Conservation (phyloP, 2,113 vertebrate species). For the Bos taurus region ARS-UCD2.0 NC_037330.1:265501-266000, state of each 20-base stretch:
- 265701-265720: background rate
- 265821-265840: background rate
- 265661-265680: background rate
- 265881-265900: background rate
- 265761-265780: background rate
- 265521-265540: background rate
- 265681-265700: background rate
- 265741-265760: background rate
- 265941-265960: background rate
- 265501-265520: background rate
- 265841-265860: background rate
- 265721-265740: background rate
- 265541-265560: background rate
- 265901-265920: rapidly evolving
- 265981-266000: background rate
- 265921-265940: background rate
- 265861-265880: background rate
- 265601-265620: background rate
- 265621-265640: background rate
- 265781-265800: background rate
- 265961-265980: background rate
- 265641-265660: background rate
- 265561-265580: background rate
- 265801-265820: background rate
- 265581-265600: background rate